phyloP scores from a whole-genome alignment of 2,888 invertebrate genomes.

The Drepanosiphum platanoidis region DNA sequence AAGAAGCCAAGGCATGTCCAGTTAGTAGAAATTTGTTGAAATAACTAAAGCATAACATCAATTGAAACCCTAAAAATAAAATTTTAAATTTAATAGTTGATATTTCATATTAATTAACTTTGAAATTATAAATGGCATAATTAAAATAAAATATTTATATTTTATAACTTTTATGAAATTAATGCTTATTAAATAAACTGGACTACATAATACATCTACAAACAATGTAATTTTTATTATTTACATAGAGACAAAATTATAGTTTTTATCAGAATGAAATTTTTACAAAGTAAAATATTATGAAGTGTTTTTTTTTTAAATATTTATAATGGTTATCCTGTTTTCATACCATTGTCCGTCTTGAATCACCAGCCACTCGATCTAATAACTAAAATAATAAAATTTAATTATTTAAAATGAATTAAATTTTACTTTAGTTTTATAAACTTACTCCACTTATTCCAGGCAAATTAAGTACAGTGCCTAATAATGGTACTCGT shows the following conservation, averaged over 20 bases:
- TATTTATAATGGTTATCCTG: conserved; percentile 17
- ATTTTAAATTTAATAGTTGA: conserved; percentile 29
- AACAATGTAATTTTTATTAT: not conserved
- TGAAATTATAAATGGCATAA: not conserved
- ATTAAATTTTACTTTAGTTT: not conserved
- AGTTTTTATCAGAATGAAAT: not conserved
- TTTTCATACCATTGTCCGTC: conserved; percentile 82
- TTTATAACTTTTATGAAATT: not conserved
- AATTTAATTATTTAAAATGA: not conserved
- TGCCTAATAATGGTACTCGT: conserved; percentile 90
- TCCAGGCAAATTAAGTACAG: conserved; percentile 87
- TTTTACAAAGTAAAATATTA: conserved; percentile 17
- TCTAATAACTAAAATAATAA: conserved; percentile 75
- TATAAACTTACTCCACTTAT: conserved; percentile 79
- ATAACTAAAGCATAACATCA: conserved; percentile 35
- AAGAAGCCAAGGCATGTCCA: conserved; percentile 41
- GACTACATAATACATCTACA: not conserved
- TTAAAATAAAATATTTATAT: conserved; percentile 12
- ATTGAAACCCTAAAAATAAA: conserved; percentile 58
- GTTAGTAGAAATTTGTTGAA: conserved; percentile 42
- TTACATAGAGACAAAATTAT: conserved; percentile 8
- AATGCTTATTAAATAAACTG: not conserved
- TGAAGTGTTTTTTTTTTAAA: not conserved
- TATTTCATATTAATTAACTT: not conserved
- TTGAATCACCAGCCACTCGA: conserved; percentile 83